These are phyloP conservation scores for Onychorhynchus coronatus DNA, from an alignment of 2,113 vertebrate species.

Conservation along the genomic window DNA sequence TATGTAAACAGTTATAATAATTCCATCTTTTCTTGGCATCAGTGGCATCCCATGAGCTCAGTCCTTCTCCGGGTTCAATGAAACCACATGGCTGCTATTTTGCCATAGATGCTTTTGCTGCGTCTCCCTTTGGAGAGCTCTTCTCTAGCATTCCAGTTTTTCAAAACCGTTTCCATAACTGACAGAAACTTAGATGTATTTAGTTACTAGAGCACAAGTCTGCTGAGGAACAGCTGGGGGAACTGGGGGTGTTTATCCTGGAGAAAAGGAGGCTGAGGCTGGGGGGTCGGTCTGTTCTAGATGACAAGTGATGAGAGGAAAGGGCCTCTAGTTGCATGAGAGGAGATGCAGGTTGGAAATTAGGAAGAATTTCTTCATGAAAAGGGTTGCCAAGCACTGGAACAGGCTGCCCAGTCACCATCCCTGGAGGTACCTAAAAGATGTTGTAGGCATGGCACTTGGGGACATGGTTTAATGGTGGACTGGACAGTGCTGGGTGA, in stretches of 20 bases:
- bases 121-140: background rate
- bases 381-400: background rate
- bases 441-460: background rate
- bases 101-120: background rate
- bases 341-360: background rate
- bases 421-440: background rate
- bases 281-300: background rate
- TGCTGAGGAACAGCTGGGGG: background rate
- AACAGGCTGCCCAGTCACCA: background rate
- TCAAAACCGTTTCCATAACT: background rate
- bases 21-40: background rate
- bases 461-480: background rate
- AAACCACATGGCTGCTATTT: background rate
- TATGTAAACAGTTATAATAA: conserved; percentile 8
- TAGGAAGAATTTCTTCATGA: background rate
- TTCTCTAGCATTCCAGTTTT: background rate
- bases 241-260: background rate
- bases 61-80: background rate
- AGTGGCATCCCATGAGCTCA: background rate
- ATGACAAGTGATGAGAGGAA: background rate
- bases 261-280: background rate
- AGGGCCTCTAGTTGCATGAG: background rate
- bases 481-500: background rate
- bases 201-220: background rate
- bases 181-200: background rate